Conservation (phyloP, 2,888 invertebrate species). For the Pantelozetes paolii region DNA sequence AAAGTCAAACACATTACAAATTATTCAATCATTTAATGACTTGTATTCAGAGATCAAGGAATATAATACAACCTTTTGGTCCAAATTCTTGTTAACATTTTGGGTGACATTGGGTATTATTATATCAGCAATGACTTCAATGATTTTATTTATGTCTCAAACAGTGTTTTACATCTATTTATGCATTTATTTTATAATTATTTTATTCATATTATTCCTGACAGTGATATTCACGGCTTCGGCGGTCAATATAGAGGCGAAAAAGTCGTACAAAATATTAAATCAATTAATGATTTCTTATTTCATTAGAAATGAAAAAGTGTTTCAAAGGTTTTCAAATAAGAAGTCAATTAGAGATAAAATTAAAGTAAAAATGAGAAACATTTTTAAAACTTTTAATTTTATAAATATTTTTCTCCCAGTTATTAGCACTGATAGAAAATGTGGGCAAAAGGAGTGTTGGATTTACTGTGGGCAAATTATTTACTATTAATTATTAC, state of each 20-base stretch:
- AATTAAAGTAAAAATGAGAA: not conserved
- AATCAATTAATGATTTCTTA: not conserved
- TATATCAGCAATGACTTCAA: not conserved
- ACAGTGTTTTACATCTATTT: not conserved
- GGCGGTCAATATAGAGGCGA: not conserved
- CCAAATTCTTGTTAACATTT: not conserved
- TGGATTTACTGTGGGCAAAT: not conserved
- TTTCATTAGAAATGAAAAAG: not conserved
- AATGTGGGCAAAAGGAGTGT: not conserved
- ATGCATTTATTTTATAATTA: not conserved
- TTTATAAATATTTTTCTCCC: not conserved
- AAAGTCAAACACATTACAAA: too few species aligned
- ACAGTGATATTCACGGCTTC: not conserved
- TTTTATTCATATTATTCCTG: not conserved
- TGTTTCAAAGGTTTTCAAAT: too few species aligned
- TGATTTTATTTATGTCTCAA: not conserved
- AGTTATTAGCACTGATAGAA: not conserved
- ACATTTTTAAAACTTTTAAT: not conserved
- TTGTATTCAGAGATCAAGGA: not conserved
- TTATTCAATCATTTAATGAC: not conserved
- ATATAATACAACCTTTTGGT: slow-evolving; percentile 7
- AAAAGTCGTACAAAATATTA: not conserved
- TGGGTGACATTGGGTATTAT: not conserved
- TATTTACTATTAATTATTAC: slow-evolving; percentile 20
- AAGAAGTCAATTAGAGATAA: not conserved